Evolutionary conservation across 2,888 invertebrate genomes (phyloP).

Genomic region (Apodemia zela): DNA sequence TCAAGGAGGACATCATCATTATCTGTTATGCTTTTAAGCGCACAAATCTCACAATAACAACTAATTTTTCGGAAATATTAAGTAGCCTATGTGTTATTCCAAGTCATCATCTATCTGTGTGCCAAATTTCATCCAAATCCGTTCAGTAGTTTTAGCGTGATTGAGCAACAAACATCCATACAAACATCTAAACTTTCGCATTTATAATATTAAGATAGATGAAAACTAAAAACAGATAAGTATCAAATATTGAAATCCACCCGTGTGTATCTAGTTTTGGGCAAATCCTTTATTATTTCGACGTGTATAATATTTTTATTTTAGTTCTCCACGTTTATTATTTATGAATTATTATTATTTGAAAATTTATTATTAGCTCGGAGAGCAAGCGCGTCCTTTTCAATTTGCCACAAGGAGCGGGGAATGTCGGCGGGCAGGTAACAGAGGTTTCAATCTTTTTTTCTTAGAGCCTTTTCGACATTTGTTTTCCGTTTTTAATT

Average conservation of each 20-base stretch:
- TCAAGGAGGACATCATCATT: no score
- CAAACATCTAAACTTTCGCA: no score
- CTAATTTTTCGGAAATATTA: no score
- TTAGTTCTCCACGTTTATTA: constrained; percentile 76
- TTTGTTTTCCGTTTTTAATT: constrained; percentile 47
- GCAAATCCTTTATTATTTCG: constrained; percentile 78
- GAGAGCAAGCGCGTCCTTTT: constrained; percentile 73
- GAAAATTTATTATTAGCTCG: constrained; percentile 74
- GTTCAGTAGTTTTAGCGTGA: no score
- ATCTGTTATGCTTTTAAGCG: no score
- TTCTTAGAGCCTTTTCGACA: constrained; percentile 61
- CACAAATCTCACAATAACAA: no score
- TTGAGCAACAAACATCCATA: no score
- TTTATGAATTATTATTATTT: constrained; percentile 81
- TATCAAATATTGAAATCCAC: constrained; percentile 35
- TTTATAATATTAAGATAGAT: no score
- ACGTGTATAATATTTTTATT: constrained; percentile 76
- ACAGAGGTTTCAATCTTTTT: constrained; percentile 37
- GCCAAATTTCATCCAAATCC: no score
- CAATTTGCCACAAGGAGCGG: constrained; percentile 77
- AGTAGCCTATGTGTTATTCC: no score
- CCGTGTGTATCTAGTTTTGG: constrained; percentile 51
- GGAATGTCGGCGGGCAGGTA: constrained; percentile 34
- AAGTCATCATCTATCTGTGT: no score
- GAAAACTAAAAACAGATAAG: no score